These are phyloP conservation scores for Gasterosteus nipponicus DNA, from an alignment of 2,113 vertebrate species.

Conservation along the genomic window DNA sequence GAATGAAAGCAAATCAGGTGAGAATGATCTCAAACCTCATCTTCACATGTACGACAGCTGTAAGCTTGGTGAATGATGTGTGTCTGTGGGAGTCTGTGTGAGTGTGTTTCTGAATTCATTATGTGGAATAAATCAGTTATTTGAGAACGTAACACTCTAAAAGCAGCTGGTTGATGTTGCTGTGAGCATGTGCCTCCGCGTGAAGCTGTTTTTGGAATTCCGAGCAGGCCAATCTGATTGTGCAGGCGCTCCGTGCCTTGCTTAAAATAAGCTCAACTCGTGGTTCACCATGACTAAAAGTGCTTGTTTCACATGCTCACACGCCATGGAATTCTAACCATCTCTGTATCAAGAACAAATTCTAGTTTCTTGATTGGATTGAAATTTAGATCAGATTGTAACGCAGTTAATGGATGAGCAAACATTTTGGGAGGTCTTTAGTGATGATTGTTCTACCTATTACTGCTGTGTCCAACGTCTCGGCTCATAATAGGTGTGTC, in stretches of 20 bases:
- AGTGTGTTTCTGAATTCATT: slow-evolving; percentile 30
- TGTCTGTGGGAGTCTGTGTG: neutral
- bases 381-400: slow-evolving; percentile 17
- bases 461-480: slow-evolving; percentile 16
- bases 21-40: neutral
- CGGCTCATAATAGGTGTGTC: neutral
- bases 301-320: slow-evolving; percentile 38
- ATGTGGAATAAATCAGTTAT: slow-evolving; percentile 29
- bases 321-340: slow-evolving; percentile 15
- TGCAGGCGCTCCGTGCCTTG: slow-evolving; percentile 24
- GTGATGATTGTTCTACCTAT: neutral
- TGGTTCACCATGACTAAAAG: slow-evolving; percentile 60
- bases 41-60: neutral
- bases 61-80: neutral
- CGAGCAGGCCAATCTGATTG: slow-evolving; percentile 57
- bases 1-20: slow-evolving; percentile 35
- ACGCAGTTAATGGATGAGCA: slow-evolving; percentile 18
- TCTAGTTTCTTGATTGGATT: slow-evolving; percentile 24
- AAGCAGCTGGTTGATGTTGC: slow-evolving; percentile 10
- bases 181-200: slow-evolving; percentile 21
- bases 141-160: slow-evolving; percentile 11
- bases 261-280: slow-evolving; percentile 63
- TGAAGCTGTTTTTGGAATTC: slow-evolving; percentile 39
- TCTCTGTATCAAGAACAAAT: slow-evolving; percentile 1
- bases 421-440: slow-evolving; percentile 2